Conservation (phyloP, 1,140 invertebrate genomes). For the Halotydeus destructor region DNA sequence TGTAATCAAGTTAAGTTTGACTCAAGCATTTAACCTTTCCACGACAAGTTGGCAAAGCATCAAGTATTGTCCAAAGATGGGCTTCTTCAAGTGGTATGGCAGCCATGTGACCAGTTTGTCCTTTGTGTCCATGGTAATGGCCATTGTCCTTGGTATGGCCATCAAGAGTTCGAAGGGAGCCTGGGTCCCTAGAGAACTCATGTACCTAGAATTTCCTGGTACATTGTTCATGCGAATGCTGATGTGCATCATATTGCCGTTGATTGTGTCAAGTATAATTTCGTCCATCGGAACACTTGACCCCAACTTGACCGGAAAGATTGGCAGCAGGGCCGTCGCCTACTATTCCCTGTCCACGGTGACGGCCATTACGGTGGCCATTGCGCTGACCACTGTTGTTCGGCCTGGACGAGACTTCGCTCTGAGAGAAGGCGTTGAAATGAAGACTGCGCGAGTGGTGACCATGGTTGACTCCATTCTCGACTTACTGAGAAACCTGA, state of each 20-base stretch:
- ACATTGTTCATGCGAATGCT: slow-evolving; percentile 77
- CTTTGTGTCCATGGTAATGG: too few species aligned
- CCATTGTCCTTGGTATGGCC: too few species aligned
- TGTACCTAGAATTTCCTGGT: slow-evolving; percentile 53
- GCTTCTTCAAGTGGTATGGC: too few species aligned
- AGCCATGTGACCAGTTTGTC: too few species aligned
- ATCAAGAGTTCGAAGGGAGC: too few species aligned
- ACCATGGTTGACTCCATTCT: slow-evolving; percentile 73
- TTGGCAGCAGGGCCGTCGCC: slow-evolving; percentile 48
- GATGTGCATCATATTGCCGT: slow-evolving; percentile 65
- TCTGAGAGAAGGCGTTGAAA: slow-evolving; percentile 23
- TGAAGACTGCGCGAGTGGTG: slow-evolving; percentile 29
- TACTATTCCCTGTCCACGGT: slow-evolving; percentile 82
- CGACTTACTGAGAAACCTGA: slow-evolving; percentile 81
- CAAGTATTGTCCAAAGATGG: too few species aligned
- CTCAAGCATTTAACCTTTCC: too few species aligned
- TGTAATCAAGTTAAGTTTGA: too few species aligned
- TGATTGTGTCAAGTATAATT: slow-evolving; percentile 65
- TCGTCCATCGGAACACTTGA: slow-evolving; percentile 64
- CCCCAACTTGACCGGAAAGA: slow-evolving; percentile 40
- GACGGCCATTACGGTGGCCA: slow-evolving; percentile 62
- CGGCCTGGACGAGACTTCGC: slow-evolving; percentile 45
- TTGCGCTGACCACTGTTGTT: slow-evolving; percentile 60
- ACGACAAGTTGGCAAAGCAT: too few species aligned
- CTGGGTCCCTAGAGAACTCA: slow-evolving; percentile 31